Percentiles rank a stretch among this genome's conserved stretches.
These are phyloP conservation scores for Dysmachus trigonus DNA, from an alignment of 2,888 invertebrate genomes.

Conservation along the genomic window DNA sequence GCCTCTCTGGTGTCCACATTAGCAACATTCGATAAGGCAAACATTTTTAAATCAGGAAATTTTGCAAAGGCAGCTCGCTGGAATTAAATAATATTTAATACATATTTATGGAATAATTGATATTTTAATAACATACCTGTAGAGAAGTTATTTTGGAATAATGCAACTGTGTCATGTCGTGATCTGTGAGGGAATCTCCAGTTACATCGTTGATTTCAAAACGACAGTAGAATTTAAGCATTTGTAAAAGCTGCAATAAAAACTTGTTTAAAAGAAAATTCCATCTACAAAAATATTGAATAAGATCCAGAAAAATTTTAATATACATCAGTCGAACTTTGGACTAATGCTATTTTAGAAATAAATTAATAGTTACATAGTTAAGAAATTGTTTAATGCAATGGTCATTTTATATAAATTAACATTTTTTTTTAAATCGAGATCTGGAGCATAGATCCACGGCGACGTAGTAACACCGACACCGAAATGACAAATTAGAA, in stretches of 20 bases:
- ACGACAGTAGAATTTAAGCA: constrained; percentile 94
- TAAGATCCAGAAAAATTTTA: not conserved
- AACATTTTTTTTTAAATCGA: too few relatives aligned
- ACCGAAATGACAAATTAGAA: too few relatives aligned
- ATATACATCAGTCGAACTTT: not conserved
- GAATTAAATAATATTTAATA: not conserved
- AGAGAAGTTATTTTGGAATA: constrained; percentile 91
- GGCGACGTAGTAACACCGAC: too few relatives aligned
- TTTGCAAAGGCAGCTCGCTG: constrained; percentile 93
- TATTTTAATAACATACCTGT: constrained; percentile 69
- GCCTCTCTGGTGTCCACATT: constrained; percentile 91
- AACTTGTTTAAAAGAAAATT: not conserved
- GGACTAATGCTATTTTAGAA: too few relatives aligned
- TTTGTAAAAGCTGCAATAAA: constrained; percentile 82
- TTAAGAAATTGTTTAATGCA: too few relatives aligned
- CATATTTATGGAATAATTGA: not conserved
- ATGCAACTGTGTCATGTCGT: constrained; percentile 93
- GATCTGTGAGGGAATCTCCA: constrained; percentile 92
- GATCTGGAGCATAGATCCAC: too few relatives aligned
- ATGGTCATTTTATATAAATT: too few relatives aligned
- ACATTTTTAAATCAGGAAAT: constrained; percentile 84
- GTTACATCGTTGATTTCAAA: constrained; percentile 98
- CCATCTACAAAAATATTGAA: not conserved
- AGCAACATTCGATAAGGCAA: constrained; percentile 93
- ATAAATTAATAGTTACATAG: too few relatives aligned